Evolutionary conservation across 2,113 vertebrate species (phyloP), one percentile per base, ranked within the genome.

Genomic region (Poeciliopsis retropinna): DNA sequence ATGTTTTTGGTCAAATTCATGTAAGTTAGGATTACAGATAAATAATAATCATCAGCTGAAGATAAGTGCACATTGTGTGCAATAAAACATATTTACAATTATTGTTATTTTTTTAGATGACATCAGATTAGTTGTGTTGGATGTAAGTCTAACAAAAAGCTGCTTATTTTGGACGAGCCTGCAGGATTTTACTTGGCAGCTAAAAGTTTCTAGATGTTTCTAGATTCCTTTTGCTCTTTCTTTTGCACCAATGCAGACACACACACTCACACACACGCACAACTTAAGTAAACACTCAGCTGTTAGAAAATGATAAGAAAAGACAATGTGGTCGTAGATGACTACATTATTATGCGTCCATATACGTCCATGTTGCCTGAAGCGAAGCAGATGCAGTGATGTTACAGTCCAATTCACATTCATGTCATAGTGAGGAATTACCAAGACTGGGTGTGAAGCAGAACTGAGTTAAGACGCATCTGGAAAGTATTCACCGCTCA

Each of bases 311-410:
- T 57, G 25, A 57, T 57, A 11, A 6, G 25, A n/a, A 51, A 51
- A 54, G 51, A 54, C 51, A 54, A 22, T 25, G 17, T 54, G 15
- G 47, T 51, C 47, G 25, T 51, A 51, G 19, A 51, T 8, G 2
- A 54, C 9, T 3, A 25, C 51, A 44, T 44, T 47, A 17, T n/a
- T 57, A n/a, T 57, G 22, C 22, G 25, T 57, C 22, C 19, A 54
- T 25, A n/a, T 25, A 3, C 1, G 7, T 7, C 2, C 17, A 39
- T 39, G 3, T n/a, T 25, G 51, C 22, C 51, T 57, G 10, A 57
- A 57, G 51, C 25, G 8, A 85, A 82, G 74, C 68, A 87, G 78
- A 80, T 78, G 80, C 39, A 54, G 62, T 64, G 28, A 7, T 10
- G 14, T 63, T 75, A 31, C 44, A 66, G 67, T 54, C 57, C 65